Conservation (phyloP, 2,113 vertebrate genomes). For the Copsychus sechellarum region DNA sequence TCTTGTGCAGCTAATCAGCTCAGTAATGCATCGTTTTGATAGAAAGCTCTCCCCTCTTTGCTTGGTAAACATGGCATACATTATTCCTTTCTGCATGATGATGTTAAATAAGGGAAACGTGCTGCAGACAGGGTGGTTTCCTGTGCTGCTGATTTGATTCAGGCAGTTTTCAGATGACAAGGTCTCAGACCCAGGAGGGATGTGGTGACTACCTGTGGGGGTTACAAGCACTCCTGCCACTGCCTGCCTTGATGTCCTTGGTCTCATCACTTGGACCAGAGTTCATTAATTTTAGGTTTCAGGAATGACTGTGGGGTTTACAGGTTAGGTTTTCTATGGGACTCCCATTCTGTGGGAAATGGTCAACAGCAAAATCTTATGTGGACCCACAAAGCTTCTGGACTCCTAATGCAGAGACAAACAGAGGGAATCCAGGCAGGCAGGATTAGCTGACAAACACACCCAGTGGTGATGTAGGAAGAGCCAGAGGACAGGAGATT, state of each 20-base stretch:
- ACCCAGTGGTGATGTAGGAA: rapidly evolving
- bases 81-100: neutral
- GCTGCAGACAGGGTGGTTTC: neutral
- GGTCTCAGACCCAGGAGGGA: neutral
- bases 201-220: rapidly evolving
- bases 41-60: neutral
- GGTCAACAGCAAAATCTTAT: neutral
- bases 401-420: neutral
- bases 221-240: neutral
- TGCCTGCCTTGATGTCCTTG: neutral
- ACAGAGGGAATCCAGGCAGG: neutral
- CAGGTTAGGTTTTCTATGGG: neutral
- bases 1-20: neutral
- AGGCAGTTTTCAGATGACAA: neutral
- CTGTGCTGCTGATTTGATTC: neutral
- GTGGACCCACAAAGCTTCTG: neutral
- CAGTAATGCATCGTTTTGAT: neutral
- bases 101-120: neutral
- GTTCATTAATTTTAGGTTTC: neutral
- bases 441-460: neutral
- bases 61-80: neutral
- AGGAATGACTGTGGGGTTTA: neutral
- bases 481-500: conserved; percentile 72
- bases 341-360: neutral
- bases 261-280: neutral